Conservation (phyloP, 37 sponge, comb jelly and placozoan genomes). For the Ianthella basta region DNA sequence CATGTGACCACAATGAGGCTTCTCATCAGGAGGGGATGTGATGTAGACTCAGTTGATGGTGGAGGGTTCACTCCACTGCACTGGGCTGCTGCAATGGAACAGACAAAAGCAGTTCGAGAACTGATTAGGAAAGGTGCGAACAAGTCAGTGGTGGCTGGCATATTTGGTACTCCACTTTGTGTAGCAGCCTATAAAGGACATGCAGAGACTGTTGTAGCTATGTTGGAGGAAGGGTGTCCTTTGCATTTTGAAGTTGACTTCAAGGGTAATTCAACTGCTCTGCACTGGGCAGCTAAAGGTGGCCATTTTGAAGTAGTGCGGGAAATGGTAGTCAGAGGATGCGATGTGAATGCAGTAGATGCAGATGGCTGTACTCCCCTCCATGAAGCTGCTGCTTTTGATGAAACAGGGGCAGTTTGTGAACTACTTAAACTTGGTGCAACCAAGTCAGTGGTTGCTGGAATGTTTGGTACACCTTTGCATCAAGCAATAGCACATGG, state of each 20-base stretch:
- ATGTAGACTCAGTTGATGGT: neutral
- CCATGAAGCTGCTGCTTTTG: neutral
- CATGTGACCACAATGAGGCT: no score
- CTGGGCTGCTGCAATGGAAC: neutral
- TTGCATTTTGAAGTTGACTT: neutral
- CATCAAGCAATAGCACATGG: neutral
- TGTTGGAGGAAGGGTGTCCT: neutral
- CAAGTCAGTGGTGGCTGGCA: neutral
- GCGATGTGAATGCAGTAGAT: neutral
- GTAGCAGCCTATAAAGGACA: neutral
- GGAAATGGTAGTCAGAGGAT: neutral
- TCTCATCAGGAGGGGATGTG: no score
- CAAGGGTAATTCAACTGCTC: neutral
- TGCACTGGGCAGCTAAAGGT: neutral
- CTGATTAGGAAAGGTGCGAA: neutral
- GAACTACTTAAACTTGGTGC: neutral
- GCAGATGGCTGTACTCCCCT: neutral
- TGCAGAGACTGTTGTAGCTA: neutral
- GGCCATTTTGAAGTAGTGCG: neutral
- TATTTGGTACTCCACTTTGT: neutral
- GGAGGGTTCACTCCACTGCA: conserved; percentile 8
- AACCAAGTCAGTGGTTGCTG: neutral
- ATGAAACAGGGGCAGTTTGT: neutral
- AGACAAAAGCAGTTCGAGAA: neutral
- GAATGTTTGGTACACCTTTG: neutral